These are phyloP conservation scores for Ricordea florida DNA, from an alignment of 92 coral and sea anemone genomes.

Conservation along the genomic window DNA sequence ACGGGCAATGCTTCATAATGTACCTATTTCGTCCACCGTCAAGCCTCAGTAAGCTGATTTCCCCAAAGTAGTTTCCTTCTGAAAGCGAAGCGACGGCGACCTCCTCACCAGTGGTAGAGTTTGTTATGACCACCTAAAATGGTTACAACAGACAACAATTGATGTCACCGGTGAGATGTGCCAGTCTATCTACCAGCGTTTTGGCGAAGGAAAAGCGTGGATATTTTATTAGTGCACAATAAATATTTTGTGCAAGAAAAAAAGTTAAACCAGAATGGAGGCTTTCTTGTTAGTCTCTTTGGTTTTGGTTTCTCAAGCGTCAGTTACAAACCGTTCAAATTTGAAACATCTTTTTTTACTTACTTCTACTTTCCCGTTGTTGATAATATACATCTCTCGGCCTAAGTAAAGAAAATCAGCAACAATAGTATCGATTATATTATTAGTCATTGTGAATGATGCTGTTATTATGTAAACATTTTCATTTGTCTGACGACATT, in stretches of 20 bases:
- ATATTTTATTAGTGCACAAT: too few relatives aligned
- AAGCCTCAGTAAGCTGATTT: conserved; percentile 86
- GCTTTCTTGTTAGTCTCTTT: not conserved
- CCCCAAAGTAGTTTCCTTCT: conserved; percentile 98
- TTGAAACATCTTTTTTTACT: too few relatives aligned
- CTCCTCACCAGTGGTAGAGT: conserved; percentile 83
- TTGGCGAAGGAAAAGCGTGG: too few relatives aligned
- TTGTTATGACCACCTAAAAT: conserved; percentile 74
- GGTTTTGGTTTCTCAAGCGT: not conserved
- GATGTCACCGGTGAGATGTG: too few relatives aligned
- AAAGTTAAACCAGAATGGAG: not conserved
- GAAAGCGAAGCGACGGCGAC: conserved; percentile 93
- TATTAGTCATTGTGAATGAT: too few relatives aligned
- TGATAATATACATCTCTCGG: conserved; percentile 95
- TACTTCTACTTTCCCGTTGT: conserved; percentile 98
- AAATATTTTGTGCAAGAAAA: too few relatives aligned
- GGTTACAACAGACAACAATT: too few relatives aligned
- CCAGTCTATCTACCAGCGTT: too few relatives aligned
- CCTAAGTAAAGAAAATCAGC: conserved; percentile 36
- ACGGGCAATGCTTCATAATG: not conserved
- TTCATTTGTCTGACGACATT: too few relatives aligned
- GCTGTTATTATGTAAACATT: too few relatives aligned
- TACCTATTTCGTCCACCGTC: conserved; percentile 96
- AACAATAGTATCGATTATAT: not conserved
- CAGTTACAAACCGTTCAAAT: too few relatives aligned